phyloP scores from a whole-genome alignment of 92 coral and sea anemone species.

The Heteractis magnifica region DNA sequence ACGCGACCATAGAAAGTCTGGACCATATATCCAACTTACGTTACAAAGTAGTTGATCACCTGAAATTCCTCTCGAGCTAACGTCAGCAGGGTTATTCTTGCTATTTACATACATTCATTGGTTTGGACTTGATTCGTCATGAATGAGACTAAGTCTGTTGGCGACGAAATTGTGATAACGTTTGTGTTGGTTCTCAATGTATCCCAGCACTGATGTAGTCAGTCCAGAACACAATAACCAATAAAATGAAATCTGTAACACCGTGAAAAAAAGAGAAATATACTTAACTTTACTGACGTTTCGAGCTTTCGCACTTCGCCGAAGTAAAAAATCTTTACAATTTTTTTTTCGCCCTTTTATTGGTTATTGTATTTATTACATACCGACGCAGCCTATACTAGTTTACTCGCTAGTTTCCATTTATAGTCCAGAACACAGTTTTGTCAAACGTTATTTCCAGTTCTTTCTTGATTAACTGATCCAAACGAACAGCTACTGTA shows the following conservation, averaged over 20 bases:
- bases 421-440: slow-evolving; percentile 39
- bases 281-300: too few relatives aligned
- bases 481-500: slow-evolving; percentile 20
- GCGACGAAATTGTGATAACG: slow-evolving; percentile 46
- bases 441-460: slow-evolving; percentile 6
- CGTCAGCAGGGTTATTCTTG: slow-evolving; percentile 37
- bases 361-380: too few relatives aligned
- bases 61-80: slow-evolving; percentile 32
- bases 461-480: slow-evolving; percentile 15
- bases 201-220: slow-evolving; percentile 42
- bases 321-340: too few relatives aligned
- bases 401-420: too few relatives aligned
- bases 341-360: too few relatives aligned
- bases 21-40: slow-evolving; percentile 11
- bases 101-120: slow-evolving; percentile 40
- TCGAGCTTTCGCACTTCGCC: too few relatives aligned
- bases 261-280: too few relatives aligned
- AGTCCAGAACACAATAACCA: slow-evolving; percentile 39
- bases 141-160: slow-evolving; percentile 32
- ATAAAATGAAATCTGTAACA: too few relatives aligned
- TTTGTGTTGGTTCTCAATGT: slow-evolving; percentile 31
- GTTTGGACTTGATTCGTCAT: slow-evolving; percentile 27
- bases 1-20: slow-evolving; percentile 30
- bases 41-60: background rate
- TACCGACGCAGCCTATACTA: too few relatives aligned